phyloP scores from a whole-genome alignment of 2,888 invertebrate genomes.

The Morpho helenor region DNA sequence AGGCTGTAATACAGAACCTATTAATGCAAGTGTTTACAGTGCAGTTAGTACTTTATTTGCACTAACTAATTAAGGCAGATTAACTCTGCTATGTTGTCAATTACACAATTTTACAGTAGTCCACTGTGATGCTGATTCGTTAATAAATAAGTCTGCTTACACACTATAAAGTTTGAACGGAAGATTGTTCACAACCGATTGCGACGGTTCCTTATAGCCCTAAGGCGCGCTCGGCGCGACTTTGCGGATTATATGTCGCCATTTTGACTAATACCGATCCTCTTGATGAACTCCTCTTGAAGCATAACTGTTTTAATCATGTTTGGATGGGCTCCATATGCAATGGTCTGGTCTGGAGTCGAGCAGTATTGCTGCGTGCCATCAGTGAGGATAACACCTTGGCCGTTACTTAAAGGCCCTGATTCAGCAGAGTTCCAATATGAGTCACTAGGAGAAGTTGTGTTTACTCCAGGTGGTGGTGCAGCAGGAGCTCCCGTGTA shows the following conservation, averaged over 20 bases:
- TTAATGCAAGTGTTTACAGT: slow-evolving; percentile 14
- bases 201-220: slow-evolving; percentile 72
- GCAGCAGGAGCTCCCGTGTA: slow-evolving; percentile 96
- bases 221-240: slow-evolving; percentile 73
- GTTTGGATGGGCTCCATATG: slow-evolving; percentile 65
- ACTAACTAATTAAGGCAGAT: slow-evolving; percentile 44
- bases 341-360: slow-evolving; percentile 57
- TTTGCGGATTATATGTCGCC: slow-evolving; percentile 75
- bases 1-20: slow-evolving; percentile 21
- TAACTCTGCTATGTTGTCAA: slow-evolving; percentile 28
- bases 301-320: slow-evolving; percentile 76
- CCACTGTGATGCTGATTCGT: slow-evolving; percentile 65
- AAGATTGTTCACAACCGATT: slow-evolving; percentile 75
- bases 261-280: slow-evolving; percentile 76
- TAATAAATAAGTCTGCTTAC: slow-evolving; percentile 76
- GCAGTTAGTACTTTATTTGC: slow-evolving; percentile 18
- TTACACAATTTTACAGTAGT: slow-evolving; percentile 37
- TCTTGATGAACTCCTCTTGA: slow-evolving; percentile 75
- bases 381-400: slow-evolving; percentile 64
- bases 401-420: slow-evolving; percentile 68
- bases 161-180: slow-evolving; percentile 71
- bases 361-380: slow-evolving; percentile 66
- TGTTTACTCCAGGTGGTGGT: slow-evolving; percentile 94
- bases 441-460: slow-evolving; percentile 94
- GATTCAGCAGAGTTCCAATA: slow-evolving; percentile 93